phyloP scores from a whole-genome alignment of 2,888 invertebrate genomes.

The Mylabris sibirica region DNA sequence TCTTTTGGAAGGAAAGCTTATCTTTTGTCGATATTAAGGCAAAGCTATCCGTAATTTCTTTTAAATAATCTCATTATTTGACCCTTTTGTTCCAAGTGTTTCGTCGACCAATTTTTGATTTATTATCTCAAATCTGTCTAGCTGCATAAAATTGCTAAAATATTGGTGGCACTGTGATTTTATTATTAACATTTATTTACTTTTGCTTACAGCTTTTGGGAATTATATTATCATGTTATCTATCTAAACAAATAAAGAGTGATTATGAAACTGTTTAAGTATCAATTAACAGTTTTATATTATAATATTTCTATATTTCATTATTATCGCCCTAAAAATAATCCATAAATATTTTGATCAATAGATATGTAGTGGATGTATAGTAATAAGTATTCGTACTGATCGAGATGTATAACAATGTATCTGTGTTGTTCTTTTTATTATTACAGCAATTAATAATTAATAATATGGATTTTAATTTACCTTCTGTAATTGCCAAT shows the following conservation, averaged over 20 bases:
- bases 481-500: background rate
- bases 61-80: too few species aligned
- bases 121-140: too few species aligned
- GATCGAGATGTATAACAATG: background rate
- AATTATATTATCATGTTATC: constrained; percentile 87
- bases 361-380: constrained; percentile 2
- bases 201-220: constrained; percentile 77
- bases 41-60: too few species aligned
- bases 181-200: constrained; percentile 8
- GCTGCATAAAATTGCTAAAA: too few species aligned
- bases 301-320: constrained; percentile 2
- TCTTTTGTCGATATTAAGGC: too few species aligned
- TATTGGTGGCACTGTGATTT: too few species aligned
- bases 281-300: constrained; percentile 6
- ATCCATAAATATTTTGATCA: background rate
- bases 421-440: constrained; percentile 10
- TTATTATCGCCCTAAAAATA: background rate
- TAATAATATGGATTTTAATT: background rate
- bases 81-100: too few species aligned
- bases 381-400: constrained; percentile 11
- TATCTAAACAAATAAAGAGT: constrained; percentile 84
- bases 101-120: too few species aligned
- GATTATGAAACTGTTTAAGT: constrained; percentile 54
- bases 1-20: too few species aligned
- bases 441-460: background rate